phyloP scores from a whole-genome alignment of 1,140 invertebrate species.

The Drosophila takahashii region DNA sequence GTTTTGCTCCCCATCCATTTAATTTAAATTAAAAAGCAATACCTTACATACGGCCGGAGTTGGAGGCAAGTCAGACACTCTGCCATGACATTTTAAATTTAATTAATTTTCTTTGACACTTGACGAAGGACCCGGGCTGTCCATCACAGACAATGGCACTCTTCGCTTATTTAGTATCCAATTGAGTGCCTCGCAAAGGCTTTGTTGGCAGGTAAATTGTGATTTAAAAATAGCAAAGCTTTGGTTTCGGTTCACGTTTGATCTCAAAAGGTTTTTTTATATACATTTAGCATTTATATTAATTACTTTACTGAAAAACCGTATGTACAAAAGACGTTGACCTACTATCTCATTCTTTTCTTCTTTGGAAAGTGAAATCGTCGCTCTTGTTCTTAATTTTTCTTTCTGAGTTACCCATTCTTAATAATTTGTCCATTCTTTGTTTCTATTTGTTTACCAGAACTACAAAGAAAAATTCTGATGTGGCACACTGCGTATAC shows the following conservation, averaged over 20 bases:
- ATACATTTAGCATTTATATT: no score
- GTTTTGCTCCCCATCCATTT: constrained; percentile 40
- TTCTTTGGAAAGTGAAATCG: neutral
- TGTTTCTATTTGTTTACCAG: constrained; percentile 20
- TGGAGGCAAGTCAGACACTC: constrained; percentile 8
- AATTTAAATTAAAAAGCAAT: constrained; percentile 35
- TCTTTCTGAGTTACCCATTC: neutral
- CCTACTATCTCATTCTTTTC: neutral
- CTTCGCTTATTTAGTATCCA: constrained; percentile 9
- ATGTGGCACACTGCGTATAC: constrained; percentile 39
- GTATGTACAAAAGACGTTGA: neutral
- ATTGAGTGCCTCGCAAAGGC: constrained; percentile 4
- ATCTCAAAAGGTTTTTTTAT: neutral
- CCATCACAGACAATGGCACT: constrained; percentile 19
- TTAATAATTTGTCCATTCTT: neutral
- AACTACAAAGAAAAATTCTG: constrained; percentile 2
- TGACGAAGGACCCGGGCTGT: constrained; percentile 39
- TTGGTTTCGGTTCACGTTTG: neutral
- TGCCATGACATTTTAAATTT: constrained; percentile 42
- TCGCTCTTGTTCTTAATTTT: neutral
- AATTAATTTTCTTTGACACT: constrained; percentile 62
- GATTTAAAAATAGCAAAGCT: constrained; percentile 6
- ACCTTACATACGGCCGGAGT: constrained; percentile 22
- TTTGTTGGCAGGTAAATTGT: neutral
- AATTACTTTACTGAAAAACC: neutral